These are phyloP conservation scores for Sinocyclocheilus rhinocerous DNA, from an alignment of 2,113 vertebrate genomes.

Conservation along the genomic window DNA sequence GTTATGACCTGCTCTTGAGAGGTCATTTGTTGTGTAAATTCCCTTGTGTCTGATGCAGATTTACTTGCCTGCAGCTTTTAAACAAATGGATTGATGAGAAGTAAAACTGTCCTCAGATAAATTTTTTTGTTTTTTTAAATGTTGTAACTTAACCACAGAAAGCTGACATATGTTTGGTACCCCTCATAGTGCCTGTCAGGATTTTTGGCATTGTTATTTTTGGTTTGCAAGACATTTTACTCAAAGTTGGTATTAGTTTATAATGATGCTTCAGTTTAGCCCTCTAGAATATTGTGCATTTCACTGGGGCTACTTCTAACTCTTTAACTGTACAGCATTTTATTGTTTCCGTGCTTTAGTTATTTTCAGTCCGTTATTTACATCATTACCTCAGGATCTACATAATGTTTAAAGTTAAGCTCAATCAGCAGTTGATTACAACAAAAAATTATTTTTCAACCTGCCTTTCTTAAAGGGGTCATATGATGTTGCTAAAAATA, in stretches of 20 bases:
- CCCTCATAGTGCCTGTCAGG: not conserved
- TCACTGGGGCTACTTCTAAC: not conserved
- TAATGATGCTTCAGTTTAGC: not conserved
- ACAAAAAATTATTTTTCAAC: not conserved
- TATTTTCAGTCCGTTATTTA: not conserved
- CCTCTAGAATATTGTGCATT: not conserved
- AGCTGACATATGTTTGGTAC: not conserved
- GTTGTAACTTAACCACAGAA: slow-evolving; percentile 2
- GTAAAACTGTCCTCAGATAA: not conserved
- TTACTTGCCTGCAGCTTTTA: slow-evolving; percentile 26
- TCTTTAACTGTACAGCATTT: not conserved
- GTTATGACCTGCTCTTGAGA: slow-evolving; percentile 2
- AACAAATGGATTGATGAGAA: slow-evolving; percentile 5
- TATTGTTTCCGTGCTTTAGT: not conserved
- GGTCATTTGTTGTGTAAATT: slow-evolving; percentile 18
- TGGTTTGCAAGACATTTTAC: not conserved
- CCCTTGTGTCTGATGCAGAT: slow-evolving; percentile 25
- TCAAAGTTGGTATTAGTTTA: not conserved
- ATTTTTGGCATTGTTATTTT: not conserved
- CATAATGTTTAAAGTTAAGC: not conserved
- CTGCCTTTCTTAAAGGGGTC: not conserved
- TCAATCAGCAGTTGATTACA: not conserved
- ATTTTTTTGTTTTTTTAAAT: slow-evolving; percentile 7
- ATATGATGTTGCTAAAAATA: no score
- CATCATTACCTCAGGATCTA: not conserved